A percentile compares a stretch with the other conserved stretches of the same genome.
phyloP scores from a whole-genome alignment of 2,888 invertebrate species.

The Meteorus colon region DNA sequence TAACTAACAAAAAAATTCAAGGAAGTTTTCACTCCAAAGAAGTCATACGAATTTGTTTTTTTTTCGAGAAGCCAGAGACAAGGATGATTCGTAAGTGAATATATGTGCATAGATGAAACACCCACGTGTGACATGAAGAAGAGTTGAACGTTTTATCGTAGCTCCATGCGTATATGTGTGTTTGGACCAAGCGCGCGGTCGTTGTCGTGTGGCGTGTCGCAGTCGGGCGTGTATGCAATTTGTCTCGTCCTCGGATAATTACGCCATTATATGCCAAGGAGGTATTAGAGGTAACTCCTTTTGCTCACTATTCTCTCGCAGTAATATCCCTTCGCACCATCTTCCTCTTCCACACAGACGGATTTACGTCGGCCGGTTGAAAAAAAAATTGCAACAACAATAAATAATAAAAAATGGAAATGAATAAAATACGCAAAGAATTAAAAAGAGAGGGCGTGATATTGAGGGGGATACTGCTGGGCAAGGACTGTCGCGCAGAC shows the following conservation, averaged over 20 bases:
- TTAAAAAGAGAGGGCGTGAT: constrained; percentile 21
- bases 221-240: constrained; percentile 69
- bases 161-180: constrained; percentile 34
- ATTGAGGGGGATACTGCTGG: constrained; percentile 22
- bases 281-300: constrained; percentile 20
- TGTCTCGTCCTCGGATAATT: constrained; percentile 70
- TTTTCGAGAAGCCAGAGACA: constrained; percentile 8
- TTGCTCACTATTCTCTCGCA: constrained; percentile 47
- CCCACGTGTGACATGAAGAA: constrained; percentile 31
- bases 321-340: constrained; percentile 39
- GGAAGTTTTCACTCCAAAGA: not conserved
- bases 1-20: not conserved
- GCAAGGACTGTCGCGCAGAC: constrained; percentile 54
- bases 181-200: not conserved
- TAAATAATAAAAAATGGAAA: constrained; percentile 1
- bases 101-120: constrained; percentile 47
- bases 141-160: constrained; percentile 8
- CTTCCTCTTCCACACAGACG: constrained; percentile 29
- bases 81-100: not conserved
- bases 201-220: constrained; percentile 58
- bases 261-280: constrained; percentile 62
- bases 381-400: not conserved
- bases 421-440: constrained; percentile 3
- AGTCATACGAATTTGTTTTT: not conserved
- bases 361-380: not conserved